Percentiles rank a stretch among this genome's conserved stretches.
phyloP scores from a whole-genome alignment of 2,888 invertebrate genomes.

The Tinea trinotella region DNA sequence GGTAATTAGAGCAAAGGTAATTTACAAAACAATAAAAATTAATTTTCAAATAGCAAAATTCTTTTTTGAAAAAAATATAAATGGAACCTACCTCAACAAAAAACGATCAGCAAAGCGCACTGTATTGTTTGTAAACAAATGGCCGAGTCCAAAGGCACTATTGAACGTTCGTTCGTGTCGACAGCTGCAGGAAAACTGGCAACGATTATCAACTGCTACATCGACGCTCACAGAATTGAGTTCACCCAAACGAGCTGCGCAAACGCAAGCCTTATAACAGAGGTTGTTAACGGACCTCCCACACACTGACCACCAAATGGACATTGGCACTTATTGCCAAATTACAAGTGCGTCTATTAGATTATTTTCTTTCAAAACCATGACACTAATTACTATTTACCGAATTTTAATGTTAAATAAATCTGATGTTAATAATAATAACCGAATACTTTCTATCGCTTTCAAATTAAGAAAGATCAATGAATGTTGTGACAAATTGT shows the following conservation, averaged over 20 bases:
- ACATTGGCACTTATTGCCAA: neutral
- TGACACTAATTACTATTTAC: neutral
- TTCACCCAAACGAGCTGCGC: slow-evolving; percentile 33
- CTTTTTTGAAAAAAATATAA: no score
- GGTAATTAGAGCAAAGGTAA: neutral
- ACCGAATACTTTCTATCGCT: neutral
- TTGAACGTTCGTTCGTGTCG: slow-evolving; percentile 40
- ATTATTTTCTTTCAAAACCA: neutral
- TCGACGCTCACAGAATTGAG: slow-evolving; percentile 34
- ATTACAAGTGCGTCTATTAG: neutral
- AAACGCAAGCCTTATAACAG: neutral
- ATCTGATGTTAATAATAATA: neutral
- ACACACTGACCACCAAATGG: neutral
- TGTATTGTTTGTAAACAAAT: slow-evolving; percentile 56
- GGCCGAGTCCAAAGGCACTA: slow-evolving; percentile 24
- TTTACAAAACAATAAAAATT: neutral
- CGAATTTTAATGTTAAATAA: neutral
- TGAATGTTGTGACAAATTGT: neutral
- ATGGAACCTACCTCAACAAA: slow-evolving; percentile 6
- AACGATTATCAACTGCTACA: slow-evolving; percentile 15
- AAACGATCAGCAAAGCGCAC: slow-evolving; percentile 28
- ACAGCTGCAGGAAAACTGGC: slow-evolving; percentile 47
- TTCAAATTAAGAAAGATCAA: neutral
- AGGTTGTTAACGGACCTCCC: neutral
- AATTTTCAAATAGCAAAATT: no score